Conservation (phyloP, 2,888 invertebrate species). For the Cybosia mesomella region DNA sequence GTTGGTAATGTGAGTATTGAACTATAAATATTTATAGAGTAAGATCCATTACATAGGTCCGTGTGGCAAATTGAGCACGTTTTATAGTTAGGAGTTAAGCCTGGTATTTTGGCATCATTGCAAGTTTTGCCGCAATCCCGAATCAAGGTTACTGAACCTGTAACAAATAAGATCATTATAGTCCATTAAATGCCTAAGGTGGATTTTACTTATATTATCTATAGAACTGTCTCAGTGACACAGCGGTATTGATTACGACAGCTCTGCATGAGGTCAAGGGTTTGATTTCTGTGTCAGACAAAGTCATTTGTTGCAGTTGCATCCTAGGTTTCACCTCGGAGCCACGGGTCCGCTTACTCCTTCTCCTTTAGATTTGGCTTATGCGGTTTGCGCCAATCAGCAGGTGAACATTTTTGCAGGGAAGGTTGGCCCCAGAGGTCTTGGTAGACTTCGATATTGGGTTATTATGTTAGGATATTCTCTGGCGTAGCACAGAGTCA, state of each 20-base stretch:
- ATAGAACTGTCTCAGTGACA: neutral
- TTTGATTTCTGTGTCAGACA: neutral
- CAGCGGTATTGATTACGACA: neutral
- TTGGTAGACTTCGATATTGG: no score
- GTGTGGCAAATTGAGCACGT: constrained; percentile 69
- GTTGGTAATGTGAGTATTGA: constrained; percentile 42
- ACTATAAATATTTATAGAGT: constrained; percentile 51
- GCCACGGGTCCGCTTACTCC: no score
- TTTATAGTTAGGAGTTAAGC: constrained; percentile 58
- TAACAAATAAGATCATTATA: constrained; percentile 34
- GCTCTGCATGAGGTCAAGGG: neutral
- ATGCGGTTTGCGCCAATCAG: no score
- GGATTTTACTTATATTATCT: neutral
- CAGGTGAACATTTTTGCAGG: no score
- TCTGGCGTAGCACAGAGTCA: no score
- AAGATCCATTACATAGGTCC: constrained; percentile 72
- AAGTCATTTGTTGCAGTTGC: neutral
- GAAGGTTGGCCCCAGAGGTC: no score
- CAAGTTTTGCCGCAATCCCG: constrained; percentile 73
- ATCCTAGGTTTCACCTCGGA: no score
- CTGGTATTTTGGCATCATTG: constrained; percentile 47
- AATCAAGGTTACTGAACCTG: constrained; percentile 65
- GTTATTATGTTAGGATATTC: no score
- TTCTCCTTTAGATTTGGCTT: no score
- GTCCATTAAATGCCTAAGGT: neutral